Conservation (phyloP, 2,797 vertebrate genomes). For the Sciaenops ocellatus region DNA sequence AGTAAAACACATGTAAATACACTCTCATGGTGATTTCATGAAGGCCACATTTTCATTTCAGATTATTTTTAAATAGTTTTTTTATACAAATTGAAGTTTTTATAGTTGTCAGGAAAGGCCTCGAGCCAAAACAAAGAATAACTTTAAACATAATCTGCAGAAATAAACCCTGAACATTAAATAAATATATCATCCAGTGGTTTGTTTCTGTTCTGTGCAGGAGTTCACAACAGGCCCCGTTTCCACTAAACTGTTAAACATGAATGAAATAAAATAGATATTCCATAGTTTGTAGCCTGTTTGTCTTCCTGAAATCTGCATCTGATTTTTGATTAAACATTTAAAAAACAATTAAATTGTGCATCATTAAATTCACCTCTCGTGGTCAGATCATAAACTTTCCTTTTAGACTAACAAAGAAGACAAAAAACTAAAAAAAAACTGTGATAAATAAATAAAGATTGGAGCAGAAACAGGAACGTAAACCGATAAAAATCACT, state of each 20-base stretch:
- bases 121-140: constrained; percentile 9
- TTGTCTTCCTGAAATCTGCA: neutral
- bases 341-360: neutral
- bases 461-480: neutral
- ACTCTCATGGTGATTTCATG: neutral
- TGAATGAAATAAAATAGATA: neutral
- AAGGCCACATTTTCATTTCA: constrained; percentile 3
- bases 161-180: neutral
- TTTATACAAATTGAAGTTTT: constrained; percentile 8
- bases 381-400: neutral
- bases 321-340: neutral
- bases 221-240: constrained; percentile 9
- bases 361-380: neutral
- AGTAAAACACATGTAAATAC: constrained; percentile 1
- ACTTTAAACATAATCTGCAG: neutral
- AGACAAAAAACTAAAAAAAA: neutral
- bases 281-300: neutral
- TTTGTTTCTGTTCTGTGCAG: neutral
- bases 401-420: neutral
- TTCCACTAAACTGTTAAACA: neutral
- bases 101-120: constrained; percentile 34
- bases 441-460: neutral
- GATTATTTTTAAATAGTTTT: constrained; percentile 12
- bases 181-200: neutral
- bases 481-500: neutral